Conservation (phyloP, 2,797 vertebrate species). For the Lagocephalus sceleratus region DNA sequence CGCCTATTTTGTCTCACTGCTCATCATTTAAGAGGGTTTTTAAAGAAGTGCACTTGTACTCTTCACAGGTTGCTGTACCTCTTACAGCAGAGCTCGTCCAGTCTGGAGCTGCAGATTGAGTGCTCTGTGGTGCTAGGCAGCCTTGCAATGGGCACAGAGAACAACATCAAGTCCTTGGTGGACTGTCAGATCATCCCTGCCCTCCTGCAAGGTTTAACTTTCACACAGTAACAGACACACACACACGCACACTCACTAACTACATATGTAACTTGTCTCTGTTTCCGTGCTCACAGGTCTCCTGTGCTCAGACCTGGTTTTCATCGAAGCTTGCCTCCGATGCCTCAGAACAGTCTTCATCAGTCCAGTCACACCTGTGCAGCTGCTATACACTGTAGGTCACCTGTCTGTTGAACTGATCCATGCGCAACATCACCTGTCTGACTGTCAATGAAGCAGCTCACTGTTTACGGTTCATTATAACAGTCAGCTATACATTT, state of each 20-base stretch:
- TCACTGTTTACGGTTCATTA: not conserved
- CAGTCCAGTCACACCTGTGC: constrained; percentile 96
- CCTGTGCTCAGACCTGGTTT: constrained; percentile 88
- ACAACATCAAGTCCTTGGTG: constrained; percentile 98
- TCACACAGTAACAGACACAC: not conserved
- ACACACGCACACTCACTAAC: not conserved
- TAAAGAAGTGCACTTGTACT: too few species aligned
- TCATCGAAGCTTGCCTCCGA: constrained; percentile 95
- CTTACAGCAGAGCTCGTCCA: constrained; percentile 94
- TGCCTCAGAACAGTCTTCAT: constrained; percentile 97
- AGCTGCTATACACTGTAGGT: constrained; percentile 95
- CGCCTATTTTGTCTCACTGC: not conserved
- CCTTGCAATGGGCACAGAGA: constrained; percentile 98
- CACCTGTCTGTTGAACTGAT: not conserved
- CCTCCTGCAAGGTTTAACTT: constrained; percentile 88
- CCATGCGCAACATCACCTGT: not conserved
- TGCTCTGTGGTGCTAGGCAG: constrained; percentile 97
- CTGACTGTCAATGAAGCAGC: not conserved
- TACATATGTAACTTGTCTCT: not conserved
- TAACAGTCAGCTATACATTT: not conserved
- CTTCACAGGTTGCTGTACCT: constrained; percentile 89
- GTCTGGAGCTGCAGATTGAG: constrained; percentile 89
- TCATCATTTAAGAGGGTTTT: too few species aligned
- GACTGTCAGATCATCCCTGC: constrained; percentile 99
- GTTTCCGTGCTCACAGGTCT: constrained; percentile 76